These are phyloP conservation scores for Corydoras maculifer DNA, from an alignment of 2,113 vertebrate genomes.

Conservation along the genomic window DNA sequence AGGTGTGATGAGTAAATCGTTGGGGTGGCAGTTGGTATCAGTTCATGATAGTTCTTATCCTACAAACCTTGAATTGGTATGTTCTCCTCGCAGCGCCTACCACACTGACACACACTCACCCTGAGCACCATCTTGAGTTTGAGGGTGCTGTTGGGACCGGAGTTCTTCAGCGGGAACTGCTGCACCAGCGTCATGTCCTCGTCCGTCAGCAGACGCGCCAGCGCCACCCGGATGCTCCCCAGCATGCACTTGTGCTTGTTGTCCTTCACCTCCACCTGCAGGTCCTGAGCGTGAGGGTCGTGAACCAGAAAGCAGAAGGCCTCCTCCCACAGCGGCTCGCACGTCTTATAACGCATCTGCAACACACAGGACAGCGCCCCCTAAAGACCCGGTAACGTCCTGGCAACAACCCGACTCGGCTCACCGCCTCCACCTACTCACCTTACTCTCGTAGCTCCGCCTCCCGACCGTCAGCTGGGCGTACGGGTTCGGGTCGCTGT, in stretches of 20 bases:
- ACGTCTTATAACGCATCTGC: constrained; percentile 90
- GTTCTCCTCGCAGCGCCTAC: too few species aligned
- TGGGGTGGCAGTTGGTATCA: too few species aligned
- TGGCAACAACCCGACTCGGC: too few species aligned
- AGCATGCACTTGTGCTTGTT: constrained; percentile 87
- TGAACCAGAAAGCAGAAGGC: constrained; percentile 90
- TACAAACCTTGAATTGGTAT: too few species aligned
- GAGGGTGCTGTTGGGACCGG: constrained; percentile 86
- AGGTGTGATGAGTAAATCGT: too few species aligned
- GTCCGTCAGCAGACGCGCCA: constrained; percentile 74
- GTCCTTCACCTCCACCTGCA: constrained; percentile 90
- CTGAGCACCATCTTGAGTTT: constrained; percentile 91
- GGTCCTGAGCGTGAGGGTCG: constrained; percentile 86
- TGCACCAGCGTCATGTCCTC: constrained; percentile 84
- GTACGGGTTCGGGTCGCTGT: constrained; percentile 83
- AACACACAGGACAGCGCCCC: background rate
- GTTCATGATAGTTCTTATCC: too few species aligned
- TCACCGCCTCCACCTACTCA: constrained; percentile 50
- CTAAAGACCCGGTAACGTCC: too few species aligned
- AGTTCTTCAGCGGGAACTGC: constrained; percentile 85
- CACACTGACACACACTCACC: constrained; percentile 57
- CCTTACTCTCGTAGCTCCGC: constrained; percentile 89
- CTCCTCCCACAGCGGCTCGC: constrained; percentile 94
- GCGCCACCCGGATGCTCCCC: constrained; percentile 77
- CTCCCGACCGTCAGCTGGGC: constrained; percentile 86